phyloP scores from a whole-genome alignment of 92 coral and sea anemone species.

The Porites divaricata region DNA sequence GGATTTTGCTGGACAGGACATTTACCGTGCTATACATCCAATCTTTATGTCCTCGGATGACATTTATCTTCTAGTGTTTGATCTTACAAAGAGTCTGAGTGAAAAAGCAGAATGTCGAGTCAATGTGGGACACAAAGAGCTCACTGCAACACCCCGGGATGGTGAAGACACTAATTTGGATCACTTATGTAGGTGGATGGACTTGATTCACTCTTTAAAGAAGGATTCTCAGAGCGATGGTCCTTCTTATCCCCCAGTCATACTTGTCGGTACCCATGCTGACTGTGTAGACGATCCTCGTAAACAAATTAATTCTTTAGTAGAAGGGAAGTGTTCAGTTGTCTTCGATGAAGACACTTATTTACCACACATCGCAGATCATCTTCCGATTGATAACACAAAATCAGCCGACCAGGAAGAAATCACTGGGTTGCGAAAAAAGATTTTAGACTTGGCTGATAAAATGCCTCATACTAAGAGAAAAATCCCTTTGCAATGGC shows the following conservation, averaged over 20 bases:
- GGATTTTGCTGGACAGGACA: no score
- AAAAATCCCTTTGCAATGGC: constrained; percentile 16
- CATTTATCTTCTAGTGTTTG: background rate
- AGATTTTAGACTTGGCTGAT: background rate
- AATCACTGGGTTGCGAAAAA: background rate
- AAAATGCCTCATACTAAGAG: constrained; percentile 22
- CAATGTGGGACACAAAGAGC: background rate
- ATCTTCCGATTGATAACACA: background rate
- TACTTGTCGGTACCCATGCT: constrained; percentile 17
- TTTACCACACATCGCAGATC: background rate
- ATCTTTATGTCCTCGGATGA: background rate
- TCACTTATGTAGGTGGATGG: background rate
- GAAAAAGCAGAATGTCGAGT: background rate
- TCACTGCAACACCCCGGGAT: background rate
- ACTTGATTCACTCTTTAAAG: background rate
- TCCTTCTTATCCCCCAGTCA: background rate
- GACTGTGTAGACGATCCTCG: background rate
- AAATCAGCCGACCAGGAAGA: background rate
- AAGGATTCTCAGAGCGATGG: background rate
- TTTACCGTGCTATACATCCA: no score
- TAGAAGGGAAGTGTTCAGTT: background rate
- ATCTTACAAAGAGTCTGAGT: background rate
- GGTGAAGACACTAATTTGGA: background rate
- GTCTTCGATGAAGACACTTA: background rate
- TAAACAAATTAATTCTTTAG: background rate